Conservation (phyloP, 1,140 invertebrate species). For the Eriocheir sinensis region DNA sequence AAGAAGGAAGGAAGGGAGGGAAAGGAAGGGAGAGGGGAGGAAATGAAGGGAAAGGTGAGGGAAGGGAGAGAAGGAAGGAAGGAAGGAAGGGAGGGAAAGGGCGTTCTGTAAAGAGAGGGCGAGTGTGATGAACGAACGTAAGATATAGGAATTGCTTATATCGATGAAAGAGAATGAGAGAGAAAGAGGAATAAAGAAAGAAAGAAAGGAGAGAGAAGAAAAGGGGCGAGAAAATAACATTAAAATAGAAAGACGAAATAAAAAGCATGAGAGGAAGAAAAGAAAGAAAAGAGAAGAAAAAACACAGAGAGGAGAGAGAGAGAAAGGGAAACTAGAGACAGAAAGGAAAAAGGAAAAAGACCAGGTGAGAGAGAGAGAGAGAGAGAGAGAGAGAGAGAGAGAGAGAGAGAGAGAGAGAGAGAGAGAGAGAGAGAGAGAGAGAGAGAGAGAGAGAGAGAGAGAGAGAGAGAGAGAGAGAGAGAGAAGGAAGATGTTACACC, state of each 20-base stretch:
- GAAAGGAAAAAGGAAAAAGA: no score
- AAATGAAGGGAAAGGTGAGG: not conserved
- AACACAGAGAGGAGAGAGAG: conserved; percentile 10
- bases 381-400: no score
- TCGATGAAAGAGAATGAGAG: no score
- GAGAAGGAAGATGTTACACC: not conserved
- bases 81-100: not conserved
- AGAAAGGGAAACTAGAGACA: not conserved
- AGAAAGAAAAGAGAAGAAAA: not conserved
- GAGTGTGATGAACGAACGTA: not conserved
- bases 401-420: conserved; percentile 32
- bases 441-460: conserved; percentile 52
- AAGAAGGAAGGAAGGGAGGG: not conserved
- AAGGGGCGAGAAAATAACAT: not conserved
- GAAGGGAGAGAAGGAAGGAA: conserved; percentile 29
- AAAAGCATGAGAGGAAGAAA: no score
- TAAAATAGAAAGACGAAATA: no score
- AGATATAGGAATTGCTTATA: not conserved
- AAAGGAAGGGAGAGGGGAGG: conserved; percentile 25
- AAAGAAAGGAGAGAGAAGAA: not conserved
- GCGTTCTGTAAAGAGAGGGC: not conserved
- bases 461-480: not conserved
- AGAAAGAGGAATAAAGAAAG: not conserved
- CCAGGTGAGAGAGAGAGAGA: no score
- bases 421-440: conserved; percentile 49